Conservation (phyloP, 2,113 vertebrate genomes). For the Misgurnus mizolepis region DNA sequence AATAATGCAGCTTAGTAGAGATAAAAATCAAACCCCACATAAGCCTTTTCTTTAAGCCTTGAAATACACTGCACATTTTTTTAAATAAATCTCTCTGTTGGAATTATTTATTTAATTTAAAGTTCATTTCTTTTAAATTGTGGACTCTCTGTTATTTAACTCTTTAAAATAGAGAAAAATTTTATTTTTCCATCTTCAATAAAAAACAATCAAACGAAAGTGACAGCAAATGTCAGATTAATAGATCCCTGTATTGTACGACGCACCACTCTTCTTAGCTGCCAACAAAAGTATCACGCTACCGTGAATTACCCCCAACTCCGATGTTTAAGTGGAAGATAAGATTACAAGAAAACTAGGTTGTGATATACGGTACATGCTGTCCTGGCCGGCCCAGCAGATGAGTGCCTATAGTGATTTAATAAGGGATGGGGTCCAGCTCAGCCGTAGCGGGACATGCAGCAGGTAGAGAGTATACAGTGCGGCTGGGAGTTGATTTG, state of each 20-base stretch:
- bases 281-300: slow-evolving; percentile 3
- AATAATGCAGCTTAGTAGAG: slow-evolving; percentile 24
- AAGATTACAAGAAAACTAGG: slow-evolving; percentile 31
- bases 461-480: slow-evolving; percentile 25
- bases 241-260: not conserved
- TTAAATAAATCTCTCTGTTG: not conserved
- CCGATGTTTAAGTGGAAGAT: slow-evolving; percentile 5
- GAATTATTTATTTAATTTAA: not conserved
- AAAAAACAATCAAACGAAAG: not conserved
- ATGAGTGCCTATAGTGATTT: slow-evolving; percentile 18
- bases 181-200: too few species aligned
- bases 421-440: slow-evolving; percentile 47
- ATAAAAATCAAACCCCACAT: not conserved
- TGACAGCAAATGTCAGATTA: slow-evolving; percentile 7
- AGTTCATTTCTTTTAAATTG: too few species aligned
- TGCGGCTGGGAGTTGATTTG: slow-evolving; percentile 72
- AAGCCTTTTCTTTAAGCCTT: slow-evolving; percentile 15
- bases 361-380: slow-evolving; percentile 34
- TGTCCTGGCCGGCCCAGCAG: slow-evolving; percentile 9
- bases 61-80: slow-evolving; percentile 7
- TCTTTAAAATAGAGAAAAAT: not conserved
- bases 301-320: not conserved
- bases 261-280: not conserved
- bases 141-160: not conserved
- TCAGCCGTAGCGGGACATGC: slow-evolving; percentile 4